Conservation (phyloP, 2,113 vertebrate genomes). For the Probosciger aterrimus region DNA sequence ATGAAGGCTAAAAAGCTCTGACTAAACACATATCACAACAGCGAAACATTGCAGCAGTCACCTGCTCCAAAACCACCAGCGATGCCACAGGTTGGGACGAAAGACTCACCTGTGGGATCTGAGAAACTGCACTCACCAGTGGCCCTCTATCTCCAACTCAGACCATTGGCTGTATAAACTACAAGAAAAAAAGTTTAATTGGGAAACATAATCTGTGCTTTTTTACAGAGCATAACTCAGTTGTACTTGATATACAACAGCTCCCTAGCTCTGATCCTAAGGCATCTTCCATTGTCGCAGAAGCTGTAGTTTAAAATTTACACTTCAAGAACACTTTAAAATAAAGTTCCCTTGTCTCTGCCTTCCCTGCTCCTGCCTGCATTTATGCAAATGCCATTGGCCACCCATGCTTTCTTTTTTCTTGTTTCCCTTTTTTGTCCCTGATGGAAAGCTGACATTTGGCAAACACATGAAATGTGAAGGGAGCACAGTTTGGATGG, state of each 20-base stretch:
- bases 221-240: not conserved
- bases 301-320: not conserved
- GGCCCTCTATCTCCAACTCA: not conserved
- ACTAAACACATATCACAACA: not conserved
- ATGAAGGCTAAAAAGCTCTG: not conserved
- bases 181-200: not conserved
- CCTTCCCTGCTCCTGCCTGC: not conserved
- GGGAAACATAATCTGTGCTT: not conserved
- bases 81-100: not conserved
- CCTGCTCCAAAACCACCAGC: not conserved
- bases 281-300: not conserved
- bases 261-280: not conserved
- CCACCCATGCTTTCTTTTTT: not conserved
- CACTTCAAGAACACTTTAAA: slow-evolving; percentile 1
- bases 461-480: not conserved
- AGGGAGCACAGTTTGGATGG: not conserved
- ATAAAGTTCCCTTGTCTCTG: not conserved
- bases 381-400: not conserved
- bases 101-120: not conserved
- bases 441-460: not conserved
- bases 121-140: not conserved
- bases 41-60: accelerated
- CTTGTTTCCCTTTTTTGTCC: not conserved
- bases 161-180: not conserved
- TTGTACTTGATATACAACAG: not conserved